phyloP scores from a whole-genome alignment of 1,140 invertebrate species.

The Bombus breviceps region DNA sequence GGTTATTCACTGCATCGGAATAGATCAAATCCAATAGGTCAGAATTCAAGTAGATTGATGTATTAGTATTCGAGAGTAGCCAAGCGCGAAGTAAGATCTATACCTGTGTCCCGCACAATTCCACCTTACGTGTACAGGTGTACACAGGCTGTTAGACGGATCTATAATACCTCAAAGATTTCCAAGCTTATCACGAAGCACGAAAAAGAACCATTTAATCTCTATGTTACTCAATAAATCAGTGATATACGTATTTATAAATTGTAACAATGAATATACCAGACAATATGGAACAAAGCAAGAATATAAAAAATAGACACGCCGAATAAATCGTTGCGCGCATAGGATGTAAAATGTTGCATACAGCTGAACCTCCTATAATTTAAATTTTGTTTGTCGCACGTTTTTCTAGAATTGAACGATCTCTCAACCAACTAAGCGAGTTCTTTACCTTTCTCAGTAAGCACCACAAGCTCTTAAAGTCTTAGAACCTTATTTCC shows the following conservation, averaged over 20 bases:
- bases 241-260: no score
- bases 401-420: not conserved
- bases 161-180: not conserved
- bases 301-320: no score
- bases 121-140: not conserved
- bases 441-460: not conserved
- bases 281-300: no score
- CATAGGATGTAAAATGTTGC: no score
- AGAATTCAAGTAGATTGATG: slow-evolving; percentile 10
- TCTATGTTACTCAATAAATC: no score
- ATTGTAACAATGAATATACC: no score
- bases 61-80: not conserved
- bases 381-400: no score
- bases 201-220: no score
- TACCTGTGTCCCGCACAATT: not conserved
- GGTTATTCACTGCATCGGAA: not conserved
- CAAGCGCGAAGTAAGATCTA: slow-evolving; percentile 18
- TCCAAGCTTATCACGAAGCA: no score
- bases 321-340: no score
- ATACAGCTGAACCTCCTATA: no score
- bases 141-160: not conserved
- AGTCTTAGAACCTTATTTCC: not conserved
- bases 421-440: not conserved
- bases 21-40: slow-evolving; percentile 20
- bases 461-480: not conserved